These are phyloP conservation scores for Phalacrocorax aristotelis DNA, from an alignment of 2,113 vertebrate genomes.

Conservation along the genomic window DNA sequence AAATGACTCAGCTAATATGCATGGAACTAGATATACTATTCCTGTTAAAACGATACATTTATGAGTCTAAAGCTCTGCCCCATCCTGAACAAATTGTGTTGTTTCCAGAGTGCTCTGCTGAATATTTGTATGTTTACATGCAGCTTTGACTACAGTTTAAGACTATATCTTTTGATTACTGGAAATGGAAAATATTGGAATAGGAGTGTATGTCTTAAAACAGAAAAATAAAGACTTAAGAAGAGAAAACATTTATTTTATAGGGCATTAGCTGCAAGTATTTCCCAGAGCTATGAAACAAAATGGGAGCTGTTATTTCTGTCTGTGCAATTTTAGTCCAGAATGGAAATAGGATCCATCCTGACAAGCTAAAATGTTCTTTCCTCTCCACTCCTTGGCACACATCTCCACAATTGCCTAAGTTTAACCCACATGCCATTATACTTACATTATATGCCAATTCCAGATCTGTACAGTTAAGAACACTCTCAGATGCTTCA, in stretches of 20 bases:
- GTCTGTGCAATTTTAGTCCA: neutral
- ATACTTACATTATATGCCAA: neutral
- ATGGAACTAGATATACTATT: neutral
- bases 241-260: neutral
- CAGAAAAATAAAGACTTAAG: neutral
- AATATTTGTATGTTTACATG: neutral
- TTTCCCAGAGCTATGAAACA: neutral
- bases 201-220: neutral
- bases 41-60: neutral
- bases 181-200: neutral
- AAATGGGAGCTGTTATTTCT: constrained; percentile 36
- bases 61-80: neutral
- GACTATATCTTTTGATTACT: neutral
- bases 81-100: neutral
- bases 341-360: constrained; percentile 35
- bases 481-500: neutral
- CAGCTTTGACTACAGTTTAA: neutral
- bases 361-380: constrained; percentile 43
- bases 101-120: neutral
- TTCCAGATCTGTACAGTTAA: constrained; percentile 54
- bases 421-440: constrained; percentile 56
- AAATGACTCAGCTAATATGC: neutral
- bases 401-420: constrained; percentile 5
- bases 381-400: constrained; percentile 31
- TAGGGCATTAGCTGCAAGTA: neutral